These are phyloP conservation scores for Lasius fuliginosus DNA, from an alignment of 2,888 invertebrate species.

Conservation along the genomic window DNA sequence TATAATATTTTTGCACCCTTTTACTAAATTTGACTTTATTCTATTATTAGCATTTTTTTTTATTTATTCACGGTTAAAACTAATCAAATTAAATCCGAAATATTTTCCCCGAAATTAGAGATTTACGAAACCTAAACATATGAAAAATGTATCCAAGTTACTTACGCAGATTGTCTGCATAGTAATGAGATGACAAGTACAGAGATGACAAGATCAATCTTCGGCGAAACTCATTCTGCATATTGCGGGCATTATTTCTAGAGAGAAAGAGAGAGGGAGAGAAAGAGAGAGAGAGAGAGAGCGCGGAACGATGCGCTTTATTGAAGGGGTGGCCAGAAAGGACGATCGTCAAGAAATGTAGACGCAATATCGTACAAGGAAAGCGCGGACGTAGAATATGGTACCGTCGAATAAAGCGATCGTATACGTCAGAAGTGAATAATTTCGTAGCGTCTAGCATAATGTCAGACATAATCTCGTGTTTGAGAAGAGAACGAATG, in stretches of 20 bases:
- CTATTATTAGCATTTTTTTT: neutral
- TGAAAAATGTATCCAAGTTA: neutral
- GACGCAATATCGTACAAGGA: slow-evolving; percentile 40
- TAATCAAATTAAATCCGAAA: neutral
- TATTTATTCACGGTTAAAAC: neutral
- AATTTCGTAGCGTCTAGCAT: slow-evolving; percentile 50
- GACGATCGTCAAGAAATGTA: slow-evolving; percentile 52
- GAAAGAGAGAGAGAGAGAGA: too few relatives aligned
- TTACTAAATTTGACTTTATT: neutral
- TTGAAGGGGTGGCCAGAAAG: slow-evolving; percentile 34
- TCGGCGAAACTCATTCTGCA: slow-evolving; percentile 36
- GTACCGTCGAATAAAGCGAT: slow-evolving; percentile 62
- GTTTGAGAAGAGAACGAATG: slow-evolving; percentile 30
- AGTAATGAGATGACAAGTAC: neutral
- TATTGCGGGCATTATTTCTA: slow-evolving; percentile 48
- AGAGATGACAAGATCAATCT: slow-evolving; percentile 28
- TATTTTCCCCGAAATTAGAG: neutral
- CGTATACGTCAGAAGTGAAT: slow-evolving; percentile 57
- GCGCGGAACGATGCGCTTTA: slow-evolving; percentile 53
- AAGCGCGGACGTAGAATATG: slow-evolving; percentile 25
- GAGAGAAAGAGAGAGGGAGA: neutral
- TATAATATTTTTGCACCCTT: neutral
- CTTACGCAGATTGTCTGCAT: neutral
- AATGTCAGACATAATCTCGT: slow-evolving; percentile 44
- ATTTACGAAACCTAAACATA: neutral